These are phyloP conservation scores for Apantesis nais DNA, from an alignment of 2,888 invertebrate species.

Conservation along the genomic window DNA sequence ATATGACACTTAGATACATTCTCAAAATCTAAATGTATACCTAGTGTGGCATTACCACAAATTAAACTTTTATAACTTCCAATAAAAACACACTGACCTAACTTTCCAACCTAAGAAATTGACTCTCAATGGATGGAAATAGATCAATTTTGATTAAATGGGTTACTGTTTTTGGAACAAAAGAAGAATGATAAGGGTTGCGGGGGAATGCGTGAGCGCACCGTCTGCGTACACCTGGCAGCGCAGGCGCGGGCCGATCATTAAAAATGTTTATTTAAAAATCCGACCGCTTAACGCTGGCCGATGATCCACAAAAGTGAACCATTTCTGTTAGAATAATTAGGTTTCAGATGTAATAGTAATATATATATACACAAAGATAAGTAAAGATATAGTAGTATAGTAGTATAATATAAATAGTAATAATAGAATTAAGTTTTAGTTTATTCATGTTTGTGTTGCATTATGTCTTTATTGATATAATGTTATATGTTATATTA, in stretches of 20 bases:
- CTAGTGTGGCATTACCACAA: not conserved
- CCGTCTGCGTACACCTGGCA: conserved; percentile 83
- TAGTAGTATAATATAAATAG: no score
- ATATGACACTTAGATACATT: not conserved
- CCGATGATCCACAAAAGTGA: conserved; percentile 57
- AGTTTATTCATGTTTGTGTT: conserved; percentile 28
- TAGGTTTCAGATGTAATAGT: no score
- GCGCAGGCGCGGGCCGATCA: conserved; percentile 80
- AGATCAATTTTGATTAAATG: conserved; percentile 61
- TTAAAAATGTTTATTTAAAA: conserved; percentile 87
- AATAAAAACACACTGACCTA: not conserved
- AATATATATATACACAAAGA: no score
- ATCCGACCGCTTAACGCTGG: conserved; percentile 83
- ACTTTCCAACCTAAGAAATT: not conserved
- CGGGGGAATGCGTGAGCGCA: conserved; percentile 61
- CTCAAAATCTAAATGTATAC: not conserved
- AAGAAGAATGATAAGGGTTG: conserved; percentile 64
- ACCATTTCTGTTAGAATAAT: conserved; percentile 51
- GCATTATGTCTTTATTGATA: conserved; percentile 21
- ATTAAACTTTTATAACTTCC: not conserved
- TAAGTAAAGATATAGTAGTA: no score
- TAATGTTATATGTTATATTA: no score
- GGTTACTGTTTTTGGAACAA: conserved; percentile 83
- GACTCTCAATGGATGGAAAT: conserved; percentile 24
- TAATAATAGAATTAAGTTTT: no score